These are phyloP conservation scores for Nowickia ferox DNA, from an alignment of 2,888 invertebrate genomes.

Conservation along the genomic window DNA sequence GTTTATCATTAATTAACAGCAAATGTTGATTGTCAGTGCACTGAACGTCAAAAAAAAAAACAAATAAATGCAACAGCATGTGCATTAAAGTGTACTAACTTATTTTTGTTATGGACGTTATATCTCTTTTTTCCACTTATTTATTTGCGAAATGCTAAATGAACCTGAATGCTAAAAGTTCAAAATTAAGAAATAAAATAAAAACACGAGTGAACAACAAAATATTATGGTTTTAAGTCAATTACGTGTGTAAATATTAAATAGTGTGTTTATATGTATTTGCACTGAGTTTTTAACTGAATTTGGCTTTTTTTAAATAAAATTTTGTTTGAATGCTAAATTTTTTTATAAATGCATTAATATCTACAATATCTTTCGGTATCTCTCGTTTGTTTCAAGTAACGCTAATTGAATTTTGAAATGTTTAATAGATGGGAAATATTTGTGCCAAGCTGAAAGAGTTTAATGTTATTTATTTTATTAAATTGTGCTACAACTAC, in stretches of 20 bases:
- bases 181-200: conserved; percentile 17
- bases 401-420: neutral
- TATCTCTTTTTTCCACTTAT: conserved; percentile 7
- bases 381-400: neutral
- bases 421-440: neutral
- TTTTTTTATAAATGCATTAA: neutral
- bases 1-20: conserved; percentile 66
- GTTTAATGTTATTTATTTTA: neutral
- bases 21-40: conserved; percentile 66
- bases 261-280: conserved; percentile 6
- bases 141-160: conserved; percentile 38
- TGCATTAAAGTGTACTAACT: conserved; percentile 39
- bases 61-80: neutral
- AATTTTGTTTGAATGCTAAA: neutral
- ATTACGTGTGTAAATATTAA: conserved; percentile 64
- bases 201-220: neutral
- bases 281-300: neutral
- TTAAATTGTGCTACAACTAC: too few species aligned
- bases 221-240: conserved; percentile 49
- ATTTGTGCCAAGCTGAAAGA: neutral
- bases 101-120: conserved; percentile 54
- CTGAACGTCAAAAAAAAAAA: conserved; percentile 15
- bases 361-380: neutral
- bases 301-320: neutral
- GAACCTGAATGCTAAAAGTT: conserved; percentile 48